Evolutionary conservation across 2,888 invertebrate species (phyloP).

Genomic region (Morinoia aosen): DNA sequence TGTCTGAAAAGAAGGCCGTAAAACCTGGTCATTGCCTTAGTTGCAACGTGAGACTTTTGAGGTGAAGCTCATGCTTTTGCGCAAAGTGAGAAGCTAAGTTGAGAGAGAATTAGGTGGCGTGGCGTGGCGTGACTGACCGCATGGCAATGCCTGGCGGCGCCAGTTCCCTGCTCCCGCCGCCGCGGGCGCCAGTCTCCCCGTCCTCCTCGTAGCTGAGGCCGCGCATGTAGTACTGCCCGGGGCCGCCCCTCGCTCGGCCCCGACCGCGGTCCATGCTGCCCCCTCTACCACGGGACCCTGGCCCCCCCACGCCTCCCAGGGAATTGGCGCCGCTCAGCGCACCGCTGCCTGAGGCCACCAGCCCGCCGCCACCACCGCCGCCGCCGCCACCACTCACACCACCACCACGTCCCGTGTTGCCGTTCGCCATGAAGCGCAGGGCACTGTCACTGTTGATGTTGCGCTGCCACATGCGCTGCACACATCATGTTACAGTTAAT

Average conservation of each 20-base stretch:
- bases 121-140: conserved; percentile 55
- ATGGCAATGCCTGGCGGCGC: conserved; percentile 64
- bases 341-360: conserved; percentile 69
- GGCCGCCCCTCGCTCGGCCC: conserved; percentile 71
- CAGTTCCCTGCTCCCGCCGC: conserved; percentile 65
- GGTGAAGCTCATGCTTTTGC: too few relatives aligned
- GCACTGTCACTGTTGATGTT: conserved; percentile 75
- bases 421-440: conserved; percentile 72
- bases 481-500: not conserved
- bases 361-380: conserved; percentile 73
- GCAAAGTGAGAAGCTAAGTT: too few relatives aligned
- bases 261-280: conserved; percentile 70
- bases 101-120: too few relatives aligned
- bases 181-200: conserved; percentile 70
- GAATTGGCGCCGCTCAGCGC: conserved; percentile 67
- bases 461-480: conserved; percentile 73
- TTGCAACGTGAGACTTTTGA: too few relatives aligned
- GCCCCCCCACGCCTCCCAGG: conserved; percentile 67
- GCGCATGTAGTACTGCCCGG: conserved; percentile 72
- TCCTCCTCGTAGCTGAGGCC: conserved; percentile 73
- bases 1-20: too few relatives aligned
- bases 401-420: conserved; percentile 70
- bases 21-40: too few relatives aligned
- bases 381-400: conserved; percentile 70
- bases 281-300: conserved; percentile 70